Base-by-base conservation (phyloP, 2,888 invertebrate species). In the Chydorus sphaericus region DNA sequence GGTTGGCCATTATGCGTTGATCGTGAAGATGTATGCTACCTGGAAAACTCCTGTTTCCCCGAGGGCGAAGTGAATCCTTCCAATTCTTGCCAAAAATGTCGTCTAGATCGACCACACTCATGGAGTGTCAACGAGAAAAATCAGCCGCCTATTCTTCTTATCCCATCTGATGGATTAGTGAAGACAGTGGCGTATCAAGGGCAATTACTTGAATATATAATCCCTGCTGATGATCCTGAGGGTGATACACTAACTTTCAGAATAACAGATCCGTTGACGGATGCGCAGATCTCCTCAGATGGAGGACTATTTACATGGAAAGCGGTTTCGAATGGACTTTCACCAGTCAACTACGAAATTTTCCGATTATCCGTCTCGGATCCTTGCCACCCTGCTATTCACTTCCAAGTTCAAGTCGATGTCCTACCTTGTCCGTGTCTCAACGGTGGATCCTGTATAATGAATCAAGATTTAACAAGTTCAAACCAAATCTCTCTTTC, bases 81-180 rank as follows among this genome's bases (percentile, higher is more conserved):
- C n/a, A 58, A 58, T 31, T 10, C 50, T 2, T 58, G 58, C 29
- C 39, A 58, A 11, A 38, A 16, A 14, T 58, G 58, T 33, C 11
- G 26, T 28, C 33, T 55, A 10, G 36, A 50, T 2, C 18, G 30
- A 6, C 31, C n/a, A 18, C 37, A 55, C 39, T 26, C 16, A 11
- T 58, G 58, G 58, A 58, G 58, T 37, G 6, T 39, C 10, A 58
- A 50, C 29, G n/a, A 44, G 33, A 48, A 52, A 18, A 58, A 58
- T 31, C 26, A 23, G 18, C 38, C 58, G 2, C 58, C 58, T 5
- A n/a, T n/a, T n/a, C n/a, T n/a, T n/a, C n/a, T n/a, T n/a, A 28
- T n/a, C 3, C 29, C 50, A 18, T 29, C 38, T 7, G 31, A 36
- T 8, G 30, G 44, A 5, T 20, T 33, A 7, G 37, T 37, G 16